These are phyloP conservation scores for Psilanteris sp. DNA, from an alignment of 1,140 invertebrate genomes.

Conservation along the genomic window DNA sequence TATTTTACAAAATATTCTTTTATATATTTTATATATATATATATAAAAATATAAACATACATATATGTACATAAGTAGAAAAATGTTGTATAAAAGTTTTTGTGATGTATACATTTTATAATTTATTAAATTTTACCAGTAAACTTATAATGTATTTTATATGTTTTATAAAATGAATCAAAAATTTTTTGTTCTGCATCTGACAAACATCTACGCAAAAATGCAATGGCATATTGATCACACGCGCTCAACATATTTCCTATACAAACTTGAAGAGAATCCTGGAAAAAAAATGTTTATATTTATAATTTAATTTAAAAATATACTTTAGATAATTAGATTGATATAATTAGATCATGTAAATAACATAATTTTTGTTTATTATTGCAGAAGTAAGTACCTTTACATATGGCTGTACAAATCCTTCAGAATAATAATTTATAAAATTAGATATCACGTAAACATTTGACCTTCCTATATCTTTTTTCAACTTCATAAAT, in stretches of 20 bases:
- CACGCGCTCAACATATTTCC: slow-evolving; percentile 74
- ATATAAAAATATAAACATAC: too few species aligned
- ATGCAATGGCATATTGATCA: slow-evolving; percentile 75
- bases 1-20: too few species aligned
- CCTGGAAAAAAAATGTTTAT: slow-evolving; percentile 69
- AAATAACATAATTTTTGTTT: too few species aligned
- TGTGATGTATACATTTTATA: too few species aligned
- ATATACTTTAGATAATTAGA: too few species aligned
- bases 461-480: slow-evolving; percentile 72
- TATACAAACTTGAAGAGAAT: slow-evolving; percentile 71
- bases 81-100: too few species aligned
- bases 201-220: slow-evolving; percentile 73
- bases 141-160: slow-evolving; percentile 78
- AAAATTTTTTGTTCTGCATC: slow-evolving; percentile 75
- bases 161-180: slow-evolving; percentile 72
- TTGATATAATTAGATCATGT: too few species aligned
- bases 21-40: too few species aligned
- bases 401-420: slow-evolving; percentile 74
- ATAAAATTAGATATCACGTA: slow-evolving; percentile 77
- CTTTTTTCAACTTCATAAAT: slow-evolving; percentile 73
- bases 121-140: slow-evolving; percentile 74
- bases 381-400: too few species aligned
- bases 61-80: too few species aligned
- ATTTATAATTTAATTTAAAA: too few species aligned
- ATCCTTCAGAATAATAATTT: slow-evolving; percentile 72